Evolutionary conservation across 2,888 invertebrate genomes (phyloP), one percentile per base, ranked within the genome.

Genomic region (Drosophila buzzatii): DNA sequence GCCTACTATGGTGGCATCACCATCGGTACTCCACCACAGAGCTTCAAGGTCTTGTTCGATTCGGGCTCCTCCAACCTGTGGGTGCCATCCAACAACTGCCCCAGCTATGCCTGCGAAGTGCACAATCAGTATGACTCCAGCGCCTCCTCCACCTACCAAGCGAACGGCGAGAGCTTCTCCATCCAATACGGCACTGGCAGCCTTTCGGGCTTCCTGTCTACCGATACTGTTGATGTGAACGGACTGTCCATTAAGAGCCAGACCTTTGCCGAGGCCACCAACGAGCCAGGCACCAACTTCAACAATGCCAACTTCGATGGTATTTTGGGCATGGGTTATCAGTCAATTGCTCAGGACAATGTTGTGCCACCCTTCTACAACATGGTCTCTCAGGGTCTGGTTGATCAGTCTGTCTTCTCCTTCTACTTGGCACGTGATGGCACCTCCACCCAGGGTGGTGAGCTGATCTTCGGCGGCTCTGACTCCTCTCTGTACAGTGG

Each of bases 11-110:
- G 99, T 16, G 95, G 95, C 10, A 98, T 99, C 85, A 94, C 95
- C 2, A 97, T 99, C 93, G 99, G 99, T 62, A 96, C 95, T 58
- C 99, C 99, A 18, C 96, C 97, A 56, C 99, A 99, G 94, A 94
- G 93, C 9, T 99, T 99, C 94, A 96, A 95, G 90, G 99, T 99
- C 68, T 96, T 99, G 76, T 99, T 99, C 94, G 99, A 99, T 94
- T 99, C 99, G 0, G 99, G 99, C 70, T 99, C 99, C 33, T 98
- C 99, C 60, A 99, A 99, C 93, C 95, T 99, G 73, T 99, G 99
- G 99, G 96, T 99, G 63, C 99, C 99, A 12, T 99, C 99, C 33
- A 97, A 98, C 93, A 96, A 97, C 92, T 99, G 99, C 93, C 95
- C 96, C 91, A 95, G 95, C 92, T 96, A 96, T 61, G 99, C 99